Base-by-base conservation (phyloP, 2,797 vertebrate species). In the Pempheris klunzingeri region DNA sequence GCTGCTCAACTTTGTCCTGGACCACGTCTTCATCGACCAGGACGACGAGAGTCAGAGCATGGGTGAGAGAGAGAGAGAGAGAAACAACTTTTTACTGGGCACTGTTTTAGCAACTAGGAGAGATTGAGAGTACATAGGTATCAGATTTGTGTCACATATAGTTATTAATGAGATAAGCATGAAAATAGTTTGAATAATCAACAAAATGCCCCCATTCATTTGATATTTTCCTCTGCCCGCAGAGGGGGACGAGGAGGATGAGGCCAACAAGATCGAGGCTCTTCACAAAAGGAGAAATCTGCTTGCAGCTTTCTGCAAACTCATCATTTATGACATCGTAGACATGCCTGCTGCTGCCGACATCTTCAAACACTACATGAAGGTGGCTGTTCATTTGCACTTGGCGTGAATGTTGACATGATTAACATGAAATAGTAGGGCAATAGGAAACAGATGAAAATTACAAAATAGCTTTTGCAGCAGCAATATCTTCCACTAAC, bases 361-460 rank as follows among this genome's bases (percentile, higher is more conserved):
- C 92, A 99, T 99, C 93, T 99, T 99, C 94, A 99, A 99, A 88
- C 98, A 99, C 94, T 99, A 99, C 94, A 99, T 99, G 98, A 99
- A 99, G 98, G 98, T 99, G 93, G 47, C 64, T 70, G 39, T 9
- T 30, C 8, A 18, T 14, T 5, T 32, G 22, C 7, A 15, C 14
- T 34, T 26, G 2, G 28, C 13, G 7, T 20, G 3, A 41, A 55
- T 30, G 36, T 28, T 18, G 8, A 49, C 18, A 50, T 4, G 2
- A 14, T 32, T 10, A 38, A 8, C 41, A 18, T 46, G 3, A 61
- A 52, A 43, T 52, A 54, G 28, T 53, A 7, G 26, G 28, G 38
- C 22, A 8, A 20, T 3, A 36, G 36, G 49, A 30, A 44, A 54
- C 28, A 10, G 8, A 57, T 34, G 12, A 30, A 32, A 14, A 22